Conservation (phyloP, 2,113 vertebrate genomes). For the Megaceryle maxima region DNA sequence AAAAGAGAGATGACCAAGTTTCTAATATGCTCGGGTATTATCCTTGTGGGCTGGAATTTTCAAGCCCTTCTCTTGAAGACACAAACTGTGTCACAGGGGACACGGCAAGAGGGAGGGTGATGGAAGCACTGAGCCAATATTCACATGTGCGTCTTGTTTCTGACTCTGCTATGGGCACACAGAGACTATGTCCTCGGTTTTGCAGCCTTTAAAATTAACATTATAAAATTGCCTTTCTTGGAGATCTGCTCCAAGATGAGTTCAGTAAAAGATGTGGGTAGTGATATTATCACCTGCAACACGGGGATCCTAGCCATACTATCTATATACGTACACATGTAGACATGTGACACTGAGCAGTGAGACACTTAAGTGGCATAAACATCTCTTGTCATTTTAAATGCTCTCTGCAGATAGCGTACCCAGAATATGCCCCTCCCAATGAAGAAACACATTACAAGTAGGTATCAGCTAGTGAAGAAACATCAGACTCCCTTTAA, state of each 20-base stretch:
- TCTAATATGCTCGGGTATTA: background rate
- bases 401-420: background rate
- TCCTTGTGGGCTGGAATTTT: background rate
- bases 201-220: background rate
- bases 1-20: background rate
- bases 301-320: fast-evolving
- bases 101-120: background rate
- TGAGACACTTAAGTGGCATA: background rate
- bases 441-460: background rate
- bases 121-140: background rate
- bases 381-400: background rate
- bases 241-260: background rate
- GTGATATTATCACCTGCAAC: background rate
- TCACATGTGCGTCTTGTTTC: background rate
- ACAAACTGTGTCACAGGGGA: background rate
- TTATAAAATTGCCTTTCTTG: background rate
- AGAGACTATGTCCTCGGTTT: fast-evolving
- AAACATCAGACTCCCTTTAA: background rate
- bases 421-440: background rate
- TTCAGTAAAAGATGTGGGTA: background rate
- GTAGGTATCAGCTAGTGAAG: background rate
- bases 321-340: background rate
- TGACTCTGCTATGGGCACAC: background rate
- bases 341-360: fast-evolving
- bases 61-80: background rate